Base-by-base conservation (phyloP, 1,140 invertebrate species). In the Andrena cerasifolii region DNA sequence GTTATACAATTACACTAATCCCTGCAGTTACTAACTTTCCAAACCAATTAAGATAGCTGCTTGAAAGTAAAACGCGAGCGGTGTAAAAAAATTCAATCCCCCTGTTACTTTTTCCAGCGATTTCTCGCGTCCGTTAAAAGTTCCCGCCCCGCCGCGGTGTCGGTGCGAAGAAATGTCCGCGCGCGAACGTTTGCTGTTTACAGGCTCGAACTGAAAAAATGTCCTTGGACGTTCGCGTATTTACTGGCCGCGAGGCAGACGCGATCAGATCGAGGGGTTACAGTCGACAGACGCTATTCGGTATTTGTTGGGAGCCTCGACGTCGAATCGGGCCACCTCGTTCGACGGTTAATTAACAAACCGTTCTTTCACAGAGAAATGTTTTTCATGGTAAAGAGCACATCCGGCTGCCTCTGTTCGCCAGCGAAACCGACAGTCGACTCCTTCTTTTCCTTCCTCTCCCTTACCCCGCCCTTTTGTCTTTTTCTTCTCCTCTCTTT, bases 341-440 rank as follows among this genome's bases (percentile, higher is more conserved):
- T 49, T 62, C 75, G 18, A 31, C 12, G 43, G 24, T 18, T 43
- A 72, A 78, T 78, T 65, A 72, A 63, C 47, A 26, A 61, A 28
- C 49, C n/a, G 47, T 21, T 40, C 68, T 62, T 43, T 65, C 43
- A 21, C 49, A 8, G 59, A n/a, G 24, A 47, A 56, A 21, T 7
- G 61, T 74, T 79, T 78, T 66, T 79, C 61, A 43, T 54, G 33
- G 49, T 47, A 63, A 40, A 59, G 16, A 7, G 43, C 24, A 76
- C 36, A 79, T 79, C 78, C 78, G 78, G 62, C 56, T 76, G 47
- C n/a, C n/a, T 36, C 36, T 24, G 36, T 74, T 71, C 75, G 6
- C 59, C 18, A 28, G 68, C 47, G 49, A 63, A 73, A 56, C 59
- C 61, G 47, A 71, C 58, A 54, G 53, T 76, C 45, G 31, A n/a